These are phyloP conservation scores for Clarias fuscus DNA, from an alignment of 2,797 vertebrate species.

Conservation along the genomic window DNA sequence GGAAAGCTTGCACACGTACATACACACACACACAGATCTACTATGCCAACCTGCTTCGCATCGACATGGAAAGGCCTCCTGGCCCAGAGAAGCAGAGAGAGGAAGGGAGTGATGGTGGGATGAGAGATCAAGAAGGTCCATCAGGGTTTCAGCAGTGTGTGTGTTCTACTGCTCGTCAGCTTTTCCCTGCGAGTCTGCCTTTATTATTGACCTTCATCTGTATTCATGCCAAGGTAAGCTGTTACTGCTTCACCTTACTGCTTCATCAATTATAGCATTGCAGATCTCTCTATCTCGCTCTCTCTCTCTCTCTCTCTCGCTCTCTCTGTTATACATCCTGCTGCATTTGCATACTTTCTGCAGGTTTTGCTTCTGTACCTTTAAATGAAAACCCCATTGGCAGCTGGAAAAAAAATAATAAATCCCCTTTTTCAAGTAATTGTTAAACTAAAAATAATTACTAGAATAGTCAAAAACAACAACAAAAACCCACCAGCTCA, in stretches of 20 bases:
- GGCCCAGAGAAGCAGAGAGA: slow-evolving; percentile 10
- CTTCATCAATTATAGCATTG: background rate
- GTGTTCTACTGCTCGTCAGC: slow-evolving; percentile 20
- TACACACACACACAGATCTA: slow-evolving; percentile 11
- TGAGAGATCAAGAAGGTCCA: slow-evolving; percentile 3
- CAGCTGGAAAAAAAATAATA: too few species aligned
- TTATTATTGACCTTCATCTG: slow-evolving; percentile 50
- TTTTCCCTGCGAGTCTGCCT: slow-evolving; percentile 4
- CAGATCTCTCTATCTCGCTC: background rate
- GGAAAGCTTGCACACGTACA: background rate
- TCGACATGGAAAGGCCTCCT: slow-evolving; percentile 11
- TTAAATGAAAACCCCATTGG: background rate
- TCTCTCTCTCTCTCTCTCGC: slow-evolving; percentile 14
- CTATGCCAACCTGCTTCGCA: slow-evolving; percentile 25
- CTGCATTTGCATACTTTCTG: background rate
- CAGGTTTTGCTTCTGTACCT: background rate
- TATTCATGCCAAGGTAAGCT: slow-evolving; percentile 22
- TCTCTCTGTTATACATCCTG: slow-evolving; percentile 6
- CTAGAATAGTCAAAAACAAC: background rate
- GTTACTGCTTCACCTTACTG: background rate
- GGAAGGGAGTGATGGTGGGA: slow-evolving; percentile 8
- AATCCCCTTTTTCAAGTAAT: background rate
- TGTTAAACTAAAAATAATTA: background rate
- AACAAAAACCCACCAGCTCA: background rate
- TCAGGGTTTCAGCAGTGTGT: slow-evolving; percentile 9